Conservation (phyloP, 2,113 vertebrate species). For the Puffinus mauretanicus region DNA sequence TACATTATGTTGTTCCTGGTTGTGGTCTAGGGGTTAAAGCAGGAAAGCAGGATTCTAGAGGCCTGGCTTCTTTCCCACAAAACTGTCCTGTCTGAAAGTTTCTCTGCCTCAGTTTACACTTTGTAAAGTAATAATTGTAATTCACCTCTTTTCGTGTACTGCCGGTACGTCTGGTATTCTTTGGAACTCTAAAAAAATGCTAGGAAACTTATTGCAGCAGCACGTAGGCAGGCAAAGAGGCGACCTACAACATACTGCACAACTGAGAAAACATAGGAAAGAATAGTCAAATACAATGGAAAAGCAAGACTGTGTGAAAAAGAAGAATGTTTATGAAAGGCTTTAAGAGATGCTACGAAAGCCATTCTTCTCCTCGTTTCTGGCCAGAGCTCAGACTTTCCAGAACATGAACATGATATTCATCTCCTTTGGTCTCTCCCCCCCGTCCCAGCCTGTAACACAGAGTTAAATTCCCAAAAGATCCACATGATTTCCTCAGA, state of each 20-base stretch:
- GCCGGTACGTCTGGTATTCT: background rate
- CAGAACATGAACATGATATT: background rate
- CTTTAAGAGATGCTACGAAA: background rate
- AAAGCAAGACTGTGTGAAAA: background rate
- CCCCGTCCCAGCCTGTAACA: rapidly evolving
- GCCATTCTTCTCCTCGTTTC: background rate
- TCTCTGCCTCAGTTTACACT: background rate
- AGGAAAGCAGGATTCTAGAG: background rate
- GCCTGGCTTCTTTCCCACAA: background rate
- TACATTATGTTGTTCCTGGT: background rate
- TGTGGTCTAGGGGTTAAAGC: constrained; percentile 14
- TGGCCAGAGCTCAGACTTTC: background rate
- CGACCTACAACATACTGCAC: background rate
- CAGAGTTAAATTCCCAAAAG: background rate
- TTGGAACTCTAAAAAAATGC: background rate
- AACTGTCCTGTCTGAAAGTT: background rate
- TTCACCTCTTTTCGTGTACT: background rate
- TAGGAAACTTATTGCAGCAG: background rate
- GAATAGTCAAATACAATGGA: background rate
- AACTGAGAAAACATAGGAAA: background rate
- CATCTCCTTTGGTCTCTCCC: background rate
- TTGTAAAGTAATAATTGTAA: background rate
- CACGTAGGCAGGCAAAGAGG: background rate
- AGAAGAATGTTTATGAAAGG: background rate
- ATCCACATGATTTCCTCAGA: background rate